phyloP scores from a whole-genome alignment of 2,797 vertebrate species.

The Rhynchonycteris naso region DNA sequence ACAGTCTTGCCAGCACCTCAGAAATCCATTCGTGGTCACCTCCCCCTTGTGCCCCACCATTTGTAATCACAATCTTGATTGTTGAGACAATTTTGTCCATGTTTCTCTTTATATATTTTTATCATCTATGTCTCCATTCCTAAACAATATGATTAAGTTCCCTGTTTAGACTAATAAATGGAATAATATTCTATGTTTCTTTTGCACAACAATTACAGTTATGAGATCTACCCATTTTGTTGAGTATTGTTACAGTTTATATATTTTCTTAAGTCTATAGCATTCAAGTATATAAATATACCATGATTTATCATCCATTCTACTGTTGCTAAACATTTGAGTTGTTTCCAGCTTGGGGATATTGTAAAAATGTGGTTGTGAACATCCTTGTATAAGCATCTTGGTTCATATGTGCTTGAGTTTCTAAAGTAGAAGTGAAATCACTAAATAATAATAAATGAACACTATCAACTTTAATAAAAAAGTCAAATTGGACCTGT shows the following conservation, averaged over 20 bases:
- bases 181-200: constrained; percentile 8
- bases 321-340: background rate
- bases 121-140: background rate
- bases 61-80: background rate
- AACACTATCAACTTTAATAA: background rate
- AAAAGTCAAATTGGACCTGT: too few species aligned
- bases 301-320: background rate
- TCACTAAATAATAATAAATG: background rate
- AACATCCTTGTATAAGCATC: background rate
- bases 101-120: background rate
- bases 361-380: background rate
- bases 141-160: background rate
- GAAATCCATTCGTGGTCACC: background rate
- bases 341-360: background rate
- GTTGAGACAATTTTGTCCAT: background rate
- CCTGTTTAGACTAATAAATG: background rate
- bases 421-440: background rate
- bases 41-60: background rate
- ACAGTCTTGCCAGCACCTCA: background rate
- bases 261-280: background rate
- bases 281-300: background rate
- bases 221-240: background rate
- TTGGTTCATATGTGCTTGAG: background rate
- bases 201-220: background rate
- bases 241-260: background rate